Conservation (phyloP, 2,113 vertebrate species). For the Reinhardtius hippoglossoides region DNA sequence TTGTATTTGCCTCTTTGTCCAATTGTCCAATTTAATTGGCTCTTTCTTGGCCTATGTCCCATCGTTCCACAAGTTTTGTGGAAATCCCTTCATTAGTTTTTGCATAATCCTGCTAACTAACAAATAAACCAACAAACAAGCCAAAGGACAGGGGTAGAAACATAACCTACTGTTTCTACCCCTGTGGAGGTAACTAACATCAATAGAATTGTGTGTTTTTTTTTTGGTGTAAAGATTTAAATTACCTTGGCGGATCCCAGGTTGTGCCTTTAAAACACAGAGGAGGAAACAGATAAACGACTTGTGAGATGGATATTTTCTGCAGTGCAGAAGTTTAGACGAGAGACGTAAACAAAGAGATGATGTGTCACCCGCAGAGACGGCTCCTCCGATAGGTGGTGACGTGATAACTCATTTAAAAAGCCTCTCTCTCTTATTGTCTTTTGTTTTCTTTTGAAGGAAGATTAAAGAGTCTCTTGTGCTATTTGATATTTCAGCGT, state of each 20-base stretch:
- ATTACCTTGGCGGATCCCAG: slow-evolving; percentile 4
- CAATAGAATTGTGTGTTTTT: background rate
- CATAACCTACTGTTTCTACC: background rate
- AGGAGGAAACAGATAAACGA: slow-evolving; percentile 49
- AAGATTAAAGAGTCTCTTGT: slow-evolving; percentile 58
- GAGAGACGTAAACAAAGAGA: slow-evolving; percentile 56
- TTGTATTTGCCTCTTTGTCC: background rate
- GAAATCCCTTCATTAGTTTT: background rate
- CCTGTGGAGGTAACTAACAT: background rate
- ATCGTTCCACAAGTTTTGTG: background rate
- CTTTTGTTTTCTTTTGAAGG: slow-evolving; percentile 66
- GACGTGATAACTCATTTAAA: slow-evolving; percentile 55
- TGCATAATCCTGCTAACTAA: background rate
- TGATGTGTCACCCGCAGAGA: slow-evolving; percentile 46
- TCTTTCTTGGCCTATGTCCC: background rate
- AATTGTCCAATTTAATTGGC: background rate
- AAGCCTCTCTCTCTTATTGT: slow-evolving; percentile 44
- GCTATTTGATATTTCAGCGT: slow-evolving; percentile 59
- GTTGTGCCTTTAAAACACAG: slow-evolving; percentile 34
- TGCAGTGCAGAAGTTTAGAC: slow-evolving; percentile 55
- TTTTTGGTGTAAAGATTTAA: background rate
- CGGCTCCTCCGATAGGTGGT: slow-evolving; percentile 57
- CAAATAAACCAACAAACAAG: background rate
- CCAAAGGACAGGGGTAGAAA: background rate
- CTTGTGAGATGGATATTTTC: slow-evolving; percentile 34